Conservation (phyloP, 2,113 vertebrate species). For the Plecturocebus donacophilus region DNA sequence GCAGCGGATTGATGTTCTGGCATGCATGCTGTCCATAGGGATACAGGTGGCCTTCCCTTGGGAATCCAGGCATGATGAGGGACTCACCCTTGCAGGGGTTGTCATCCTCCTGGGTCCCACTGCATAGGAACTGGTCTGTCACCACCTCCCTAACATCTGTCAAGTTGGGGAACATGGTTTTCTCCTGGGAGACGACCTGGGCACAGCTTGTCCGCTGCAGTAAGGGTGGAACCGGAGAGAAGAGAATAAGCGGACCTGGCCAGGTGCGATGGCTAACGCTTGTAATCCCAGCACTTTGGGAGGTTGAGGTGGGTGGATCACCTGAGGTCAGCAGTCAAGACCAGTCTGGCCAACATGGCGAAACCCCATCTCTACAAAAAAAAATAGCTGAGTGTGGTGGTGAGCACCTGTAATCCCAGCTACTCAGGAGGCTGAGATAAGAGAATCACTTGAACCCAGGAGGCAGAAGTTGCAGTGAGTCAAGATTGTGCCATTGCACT, state of each 20-base stretch:
- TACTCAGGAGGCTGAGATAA: no score
- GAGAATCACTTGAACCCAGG: no score
- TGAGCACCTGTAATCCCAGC: no score
- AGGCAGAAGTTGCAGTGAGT: no score
- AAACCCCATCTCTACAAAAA: no score
- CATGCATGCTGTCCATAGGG: background rate
- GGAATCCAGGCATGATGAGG: background rate
- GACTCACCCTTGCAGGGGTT: constrained; percentile 86
- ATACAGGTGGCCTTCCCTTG: background rate
- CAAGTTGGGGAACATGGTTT: constrained; percentile 65
- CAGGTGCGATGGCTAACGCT: no score
- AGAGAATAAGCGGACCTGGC: background rate
- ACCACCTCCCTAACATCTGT: constrained; percentile 83
- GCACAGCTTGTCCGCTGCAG: constrained; percentile 60
- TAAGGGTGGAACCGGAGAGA: background rate
- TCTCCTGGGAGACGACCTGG: constrained; percentile 38
- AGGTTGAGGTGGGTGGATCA: no score
- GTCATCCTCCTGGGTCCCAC: constrained; percentile 79
- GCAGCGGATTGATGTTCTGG: background rate
- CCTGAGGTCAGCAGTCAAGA: no score
- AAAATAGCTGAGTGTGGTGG: no score
- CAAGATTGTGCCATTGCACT: no score
- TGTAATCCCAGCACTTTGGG: no score
- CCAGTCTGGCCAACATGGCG: no score
- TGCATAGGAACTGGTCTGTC: constrained; percentile 88